Percentiles rank a stretch among this genome's conserved stretches.
Conservation (phyloP, 2,888 invertebrate genomes). For the Parnassius mnemosyne region DNA sequence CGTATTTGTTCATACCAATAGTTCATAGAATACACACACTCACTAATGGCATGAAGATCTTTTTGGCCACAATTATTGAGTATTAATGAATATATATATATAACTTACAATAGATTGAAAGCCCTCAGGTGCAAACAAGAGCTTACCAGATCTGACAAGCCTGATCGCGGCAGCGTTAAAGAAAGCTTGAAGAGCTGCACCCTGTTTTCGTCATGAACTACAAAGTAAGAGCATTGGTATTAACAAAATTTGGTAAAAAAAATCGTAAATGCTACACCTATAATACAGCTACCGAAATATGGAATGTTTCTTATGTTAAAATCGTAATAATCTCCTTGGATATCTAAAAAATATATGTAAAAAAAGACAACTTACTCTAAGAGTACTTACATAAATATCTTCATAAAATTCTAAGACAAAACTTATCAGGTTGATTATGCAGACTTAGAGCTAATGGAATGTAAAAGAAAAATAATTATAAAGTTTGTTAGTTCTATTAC, state of each 20-base stretch:
- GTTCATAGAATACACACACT: constrained; percentile 22
- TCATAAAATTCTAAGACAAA: constrained; percentile 33
- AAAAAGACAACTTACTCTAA: constrained; percentile 40
- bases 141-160: neutral
- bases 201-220: constrained; percentile 48
- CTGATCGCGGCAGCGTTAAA: neutral
- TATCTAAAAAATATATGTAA: constrained; percentile 37
- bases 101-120: constrained; percentile 22
- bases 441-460: constrained; percentile 70
- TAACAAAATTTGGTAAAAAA: constrained; percentile 76
- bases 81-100: constrained; percentile 39
- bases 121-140: constrained; percentile 6
- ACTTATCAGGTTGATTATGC: constrained; percentile 60
- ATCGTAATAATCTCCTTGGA: constrained; percentile 65
- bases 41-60: constrained; percentile 30
- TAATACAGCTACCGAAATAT: constrained; percentile 66
- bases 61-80: constrained; percentile 44
- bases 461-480: constrained; percentile 47
- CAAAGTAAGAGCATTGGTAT: constrained; percentile 75
- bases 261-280: constrained; percentile 65
- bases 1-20: constrained; percentile 17
- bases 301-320: constrained; percentile 54
- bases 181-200: constrained; percentile 37
- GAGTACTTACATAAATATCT: constrained; percentile 42
- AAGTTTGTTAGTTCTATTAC: constrained; percentile 63